phyloP scores from a whole-genome alignment of 35 echinoderm and acorn worm genomes.

The Heliocidaris tuberculata region DNA sequence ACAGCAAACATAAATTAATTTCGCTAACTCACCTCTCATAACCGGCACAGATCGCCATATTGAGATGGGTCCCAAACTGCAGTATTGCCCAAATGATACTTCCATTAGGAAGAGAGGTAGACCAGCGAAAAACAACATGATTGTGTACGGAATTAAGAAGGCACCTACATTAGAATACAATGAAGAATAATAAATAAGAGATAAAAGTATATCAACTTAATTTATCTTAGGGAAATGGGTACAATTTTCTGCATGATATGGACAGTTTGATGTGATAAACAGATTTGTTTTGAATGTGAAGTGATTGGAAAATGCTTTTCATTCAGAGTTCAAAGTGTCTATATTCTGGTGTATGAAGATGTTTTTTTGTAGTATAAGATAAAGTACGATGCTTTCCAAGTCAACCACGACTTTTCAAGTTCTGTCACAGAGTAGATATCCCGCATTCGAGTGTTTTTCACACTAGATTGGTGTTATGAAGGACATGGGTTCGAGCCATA shows the following conservation, averaged over 20 bases:
- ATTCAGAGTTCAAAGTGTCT: too few relatives aligned
- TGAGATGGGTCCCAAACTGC: constrained; percentile 64
- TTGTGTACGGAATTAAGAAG: constrained; percentile 75
- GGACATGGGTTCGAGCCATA: too few relatives aligned
- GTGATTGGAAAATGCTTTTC: too few relatives aligned
- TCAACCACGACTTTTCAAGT: too few relatives aligned
- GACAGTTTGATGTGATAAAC: too few relatives aligned
- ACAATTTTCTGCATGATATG: neutral
- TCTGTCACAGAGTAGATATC: too few relatives aligned
- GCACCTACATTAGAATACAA: constrained; percentile 51
- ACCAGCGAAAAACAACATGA: constrained; percentile 82
- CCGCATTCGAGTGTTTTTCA: too few relatives aligned
- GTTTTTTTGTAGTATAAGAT: too few relatives aligned
- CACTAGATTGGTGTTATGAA: too few relatives aligned
- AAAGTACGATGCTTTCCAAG: too few relatives aligned
- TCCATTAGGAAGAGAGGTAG: constrained; percentile 80
- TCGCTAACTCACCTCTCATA: constrained; percentile 46
- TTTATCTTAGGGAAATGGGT: neutral
- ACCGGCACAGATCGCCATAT: constrained; percentile 59
- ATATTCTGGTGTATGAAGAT: too few relatives aligned
- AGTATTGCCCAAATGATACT: constrained; percentile 74
- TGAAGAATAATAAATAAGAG: neutral
- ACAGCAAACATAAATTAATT: neutral
- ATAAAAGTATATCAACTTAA: neutral
- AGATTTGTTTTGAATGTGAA: too few relatives aligned